A percentile compares a stretch with the other conserved stretches of the same genome.
Evolutionary conservation across 2,797 vertebrate genomes (phyloP).

Genomic region (Tapirus indicus): DNA sequence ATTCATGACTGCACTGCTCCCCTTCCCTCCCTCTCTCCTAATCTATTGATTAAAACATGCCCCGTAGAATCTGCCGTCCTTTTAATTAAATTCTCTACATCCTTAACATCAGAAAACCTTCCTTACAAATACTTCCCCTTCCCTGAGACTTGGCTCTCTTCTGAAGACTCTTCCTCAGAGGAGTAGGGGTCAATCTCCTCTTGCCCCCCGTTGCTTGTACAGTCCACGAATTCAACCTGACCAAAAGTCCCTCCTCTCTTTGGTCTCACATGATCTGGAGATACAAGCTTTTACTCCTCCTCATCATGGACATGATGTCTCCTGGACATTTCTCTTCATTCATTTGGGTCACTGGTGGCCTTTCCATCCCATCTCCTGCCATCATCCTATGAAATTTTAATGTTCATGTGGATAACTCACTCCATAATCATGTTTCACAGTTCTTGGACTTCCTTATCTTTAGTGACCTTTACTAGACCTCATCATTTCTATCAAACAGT

Average conservation of each 20-base stretch:
- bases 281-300: not conserved
- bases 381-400: constrained; percentile 39
- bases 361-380: constrained; percentile 8
- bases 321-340: not conserved
- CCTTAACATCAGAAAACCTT: not conserved
- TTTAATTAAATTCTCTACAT: not conserved
- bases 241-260: not conserved
- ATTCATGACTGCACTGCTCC: not conserved
- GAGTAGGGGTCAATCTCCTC: not conserved
- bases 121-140: not conserved
- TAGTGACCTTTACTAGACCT: constrained; percentile 63
- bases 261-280: not conserved
- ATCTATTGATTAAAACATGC: not conserved
- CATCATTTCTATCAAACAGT: constrained; percentile 50
- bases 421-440: not conserved
- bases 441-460: constrained; percentile 27
- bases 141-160: not conserved
- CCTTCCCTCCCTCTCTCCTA: not conserved
- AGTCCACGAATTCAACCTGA: not conserved
- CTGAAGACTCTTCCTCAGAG: not conserved
- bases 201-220: not conserved
- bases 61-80: not conserved
- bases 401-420: not conserved
- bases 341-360: not conserved
- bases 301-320: not conserved